A percentile compares a stretch with the other conserved stretches of the same genome.
Conservation (phyloP, 2,113 vertebrate genomes). For the Tychaedon coryphoeus region DNA sequence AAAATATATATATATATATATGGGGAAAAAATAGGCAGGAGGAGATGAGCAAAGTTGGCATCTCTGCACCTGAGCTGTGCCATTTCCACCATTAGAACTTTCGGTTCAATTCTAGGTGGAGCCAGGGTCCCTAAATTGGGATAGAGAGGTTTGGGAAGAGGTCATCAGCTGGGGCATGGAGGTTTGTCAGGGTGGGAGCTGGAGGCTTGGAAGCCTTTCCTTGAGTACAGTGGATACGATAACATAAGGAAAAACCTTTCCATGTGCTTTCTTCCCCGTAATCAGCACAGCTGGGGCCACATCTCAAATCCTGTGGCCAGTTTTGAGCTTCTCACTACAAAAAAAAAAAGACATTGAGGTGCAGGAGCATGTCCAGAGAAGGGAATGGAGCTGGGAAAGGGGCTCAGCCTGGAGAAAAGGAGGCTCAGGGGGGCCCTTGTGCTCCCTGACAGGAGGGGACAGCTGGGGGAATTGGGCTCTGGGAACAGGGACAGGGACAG, state of each 20-base stretch:
- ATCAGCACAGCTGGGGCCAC: neutral
- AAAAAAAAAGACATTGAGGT: neutral
- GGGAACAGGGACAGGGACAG: neutral
- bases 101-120: accelerated
- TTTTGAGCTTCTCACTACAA: neutral
- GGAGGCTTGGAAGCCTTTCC: neutral
- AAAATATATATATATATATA: neutral
- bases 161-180: neutral
- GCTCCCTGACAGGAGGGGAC: neutral
- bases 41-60: neutral
- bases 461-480: accelerated
- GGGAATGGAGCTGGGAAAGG: neutral
- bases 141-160: neutral
- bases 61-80: neutral
- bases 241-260: neutral
- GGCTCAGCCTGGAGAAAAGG: neutral
- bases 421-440: neutral
- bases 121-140: accelerated
- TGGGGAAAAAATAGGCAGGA: too few relatives aligned
- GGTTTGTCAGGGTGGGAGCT: neutral
- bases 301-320: neutral
- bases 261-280: neutral
- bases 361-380: neutral
- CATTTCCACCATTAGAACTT: neutral
- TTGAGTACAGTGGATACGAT: accelerated